phyloP scores from a whole-genome alignment of 2,797 vertebrate genomes.

The Cirrhinus mrigala region DNA sequence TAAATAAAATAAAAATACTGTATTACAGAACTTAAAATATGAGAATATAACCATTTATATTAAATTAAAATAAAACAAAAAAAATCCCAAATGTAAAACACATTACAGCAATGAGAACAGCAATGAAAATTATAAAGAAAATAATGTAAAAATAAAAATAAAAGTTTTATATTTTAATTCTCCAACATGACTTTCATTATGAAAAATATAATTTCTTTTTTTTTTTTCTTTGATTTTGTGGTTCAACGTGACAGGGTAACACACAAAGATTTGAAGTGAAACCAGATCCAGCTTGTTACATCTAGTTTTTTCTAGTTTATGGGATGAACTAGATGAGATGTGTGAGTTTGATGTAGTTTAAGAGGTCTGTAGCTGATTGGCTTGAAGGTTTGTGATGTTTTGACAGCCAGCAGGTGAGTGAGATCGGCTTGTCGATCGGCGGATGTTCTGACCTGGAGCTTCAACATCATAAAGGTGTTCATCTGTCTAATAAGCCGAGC shows the following conservation, averaged over 20 bases:
- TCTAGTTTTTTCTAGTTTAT: background rate
- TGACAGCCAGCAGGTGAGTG: background rate
- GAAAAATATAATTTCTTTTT: background rate
- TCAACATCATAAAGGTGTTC: slow-evolving; percentile 43
- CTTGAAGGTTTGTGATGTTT: slow-evolving; percentile 47
- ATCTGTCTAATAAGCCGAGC: slow-evolving; percentile 51
- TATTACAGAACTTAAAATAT: too few species aligned
- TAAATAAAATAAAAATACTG: too few species aligned
- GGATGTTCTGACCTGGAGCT: slow-evolving; percentile 34
- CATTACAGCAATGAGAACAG: too few species aligned
- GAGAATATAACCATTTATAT: too few species aligned
- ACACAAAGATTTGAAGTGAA: background rate
- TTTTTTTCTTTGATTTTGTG: background rate
- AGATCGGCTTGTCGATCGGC: background rate
- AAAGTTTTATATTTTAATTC: background rate
- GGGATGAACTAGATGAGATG: background rate
- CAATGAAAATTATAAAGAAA: background rate
- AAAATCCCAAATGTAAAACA: too few species aligned
- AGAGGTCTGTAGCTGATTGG: slow-evolving; percentile 48
- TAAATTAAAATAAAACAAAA: too few species aligned
- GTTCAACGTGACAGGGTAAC: background rate
- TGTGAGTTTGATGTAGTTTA: background rate
- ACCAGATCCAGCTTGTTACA: background rate
- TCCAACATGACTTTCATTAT: background rate
- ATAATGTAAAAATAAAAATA: background rate